phyloP scores from a whole-genome alignment of 2,113 vertebrate genomes.

The Oenanthe oenanthe region DNA sequence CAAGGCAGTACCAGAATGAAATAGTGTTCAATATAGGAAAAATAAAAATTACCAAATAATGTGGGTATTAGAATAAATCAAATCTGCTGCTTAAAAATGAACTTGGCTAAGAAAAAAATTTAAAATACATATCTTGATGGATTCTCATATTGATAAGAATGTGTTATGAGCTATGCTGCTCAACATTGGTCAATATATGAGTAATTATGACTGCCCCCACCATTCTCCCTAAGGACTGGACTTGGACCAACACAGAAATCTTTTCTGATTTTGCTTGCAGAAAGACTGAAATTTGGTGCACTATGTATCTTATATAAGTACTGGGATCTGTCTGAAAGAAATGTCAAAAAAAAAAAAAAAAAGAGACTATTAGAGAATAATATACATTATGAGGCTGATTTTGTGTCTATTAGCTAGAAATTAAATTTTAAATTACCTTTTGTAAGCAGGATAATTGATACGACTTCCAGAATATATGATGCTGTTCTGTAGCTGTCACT shows the following conservation, averaged over 20 bases:
- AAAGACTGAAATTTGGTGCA: background rate
- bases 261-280: background rate
- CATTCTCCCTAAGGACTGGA: background rate
- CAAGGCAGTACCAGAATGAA: background rate
- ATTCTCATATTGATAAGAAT: background rate
- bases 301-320: background rate
- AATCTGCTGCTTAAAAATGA: background rate
- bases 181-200: background rate
- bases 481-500: background rate
- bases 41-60: background rate
- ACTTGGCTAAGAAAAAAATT: background rate
- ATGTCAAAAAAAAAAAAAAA: background rate
- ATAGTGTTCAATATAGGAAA: background rate
- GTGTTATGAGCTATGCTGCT: background rate
- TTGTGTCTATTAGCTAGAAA: background rate
- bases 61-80: background rate
- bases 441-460: background rate
- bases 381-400: background rate
- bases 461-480: background rate
- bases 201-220: background rate
- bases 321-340: background rate
- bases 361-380: background rate
- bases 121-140: background rate
- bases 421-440: background rate
- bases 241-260: background rate